phyloP scores from a whole-genome alignment of 1,140 invertebrate genomes.

The Dolichoris vasculosae region DNA sequence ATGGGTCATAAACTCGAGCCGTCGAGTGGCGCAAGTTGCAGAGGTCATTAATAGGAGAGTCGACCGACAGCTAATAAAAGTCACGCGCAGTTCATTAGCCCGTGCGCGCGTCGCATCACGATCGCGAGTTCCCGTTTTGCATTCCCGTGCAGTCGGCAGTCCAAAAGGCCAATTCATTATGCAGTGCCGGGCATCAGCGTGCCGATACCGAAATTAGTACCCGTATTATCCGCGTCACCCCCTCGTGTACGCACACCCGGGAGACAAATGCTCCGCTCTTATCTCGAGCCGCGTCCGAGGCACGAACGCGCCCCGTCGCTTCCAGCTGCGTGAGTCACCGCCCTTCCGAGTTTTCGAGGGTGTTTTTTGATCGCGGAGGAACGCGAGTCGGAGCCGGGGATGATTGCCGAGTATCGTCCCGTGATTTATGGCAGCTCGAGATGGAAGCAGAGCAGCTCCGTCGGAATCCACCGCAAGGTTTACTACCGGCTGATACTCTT shows the following conservation, averaged over 20 bases:
- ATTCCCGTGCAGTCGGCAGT: background rate
- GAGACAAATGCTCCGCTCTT: slow-evolving; percentile 33
- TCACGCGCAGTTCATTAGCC: slow-evolving; percentile 24
- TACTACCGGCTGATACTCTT: background rate
- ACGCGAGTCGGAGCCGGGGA: background rate
- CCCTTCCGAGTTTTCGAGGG: background rate
- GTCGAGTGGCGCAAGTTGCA: background rate
- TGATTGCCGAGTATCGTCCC: background rate
- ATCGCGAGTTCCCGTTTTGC: background rate
- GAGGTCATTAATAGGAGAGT: background rate
- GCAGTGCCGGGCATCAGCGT: slow-evolving; percentile 7
- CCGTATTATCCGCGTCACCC: slow-evolving; percentile 23
- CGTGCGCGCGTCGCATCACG: background rate
- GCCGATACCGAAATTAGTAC: slow-evolving; percentile 46
- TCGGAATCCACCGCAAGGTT: background rate
- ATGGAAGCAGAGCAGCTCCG: background rate
- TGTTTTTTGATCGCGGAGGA: background rate
- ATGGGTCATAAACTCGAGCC: background rate
- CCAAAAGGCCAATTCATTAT: slow-evolving; percentile 35
- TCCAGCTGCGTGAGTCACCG: background rate
- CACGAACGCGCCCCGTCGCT: no score
- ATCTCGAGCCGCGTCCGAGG: background rate
- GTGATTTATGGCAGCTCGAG: slow-evolving; percentile 3
- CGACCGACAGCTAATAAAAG: slow-evolving; percentile 18
- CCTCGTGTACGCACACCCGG: background rate